Conservation (phyloP, 2,113 vertebrate genomes). For the Phycodurus eques region DNA sequence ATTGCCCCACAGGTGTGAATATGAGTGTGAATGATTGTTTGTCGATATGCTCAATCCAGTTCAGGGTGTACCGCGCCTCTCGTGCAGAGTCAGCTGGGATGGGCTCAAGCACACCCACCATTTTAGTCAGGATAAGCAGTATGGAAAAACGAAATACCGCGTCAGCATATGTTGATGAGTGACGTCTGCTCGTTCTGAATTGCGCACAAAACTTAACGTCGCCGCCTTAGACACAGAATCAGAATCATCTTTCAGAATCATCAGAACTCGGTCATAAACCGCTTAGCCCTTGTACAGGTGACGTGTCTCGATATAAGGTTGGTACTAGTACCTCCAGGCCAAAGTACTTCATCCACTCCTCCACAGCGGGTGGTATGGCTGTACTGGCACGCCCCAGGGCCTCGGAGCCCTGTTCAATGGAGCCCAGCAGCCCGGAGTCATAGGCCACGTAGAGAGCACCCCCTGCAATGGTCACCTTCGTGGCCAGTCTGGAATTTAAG, state of each 20-base stretch:
- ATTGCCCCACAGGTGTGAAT: too few relatives aligned
- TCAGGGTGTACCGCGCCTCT: too few relatives aligned
- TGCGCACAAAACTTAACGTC: not conserved
- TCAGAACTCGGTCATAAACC: too few relatives aligned
- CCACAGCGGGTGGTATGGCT: slow-evolving; percentile 79
- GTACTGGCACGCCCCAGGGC: slow-evolving; percentile 79
- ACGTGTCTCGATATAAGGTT: not conserved
- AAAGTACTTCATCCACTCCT: slow-evolving; percentile 85
- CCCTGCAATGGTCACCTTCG: slow-evolving; percentile 86
- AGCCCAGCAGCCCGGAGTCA: slow-evolving; percentile 83
- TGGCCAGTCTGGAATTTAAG: slow-evolving; percentile 74
- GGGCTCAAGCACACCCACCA: too few relatives aligned
- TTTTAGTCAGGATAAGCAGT: too few relatives aligned
- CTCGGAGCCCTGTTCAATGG: slow-evolving; percentile 75
- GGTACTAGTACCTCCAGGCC: slow-evolving; percentile 78
- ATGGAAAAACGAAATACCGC: too few relatives aligned
- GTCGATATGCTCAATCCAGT: too few relatives aligned
- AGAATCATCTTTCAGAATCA: too few relatives aligned
- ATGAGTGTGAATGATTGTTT: too few relatives aligned
- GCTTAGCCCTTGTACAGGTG: not conserved
- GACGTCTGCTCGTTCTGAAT: too few relatives aligned
- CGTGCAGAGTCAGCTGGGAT: too few relatives aligned
- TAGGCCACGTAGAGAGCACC: slow-evolving; percentile 82
- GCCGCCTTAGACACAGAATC: not conserved
- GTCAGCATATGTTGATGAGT: too few relatives aligned